Evolutionary conservation across 2,797 vertebrate species (phyloP), one percentile per base, ranked within the genome.

Genomic region (Phrynocephalus forsythii): DNA sequence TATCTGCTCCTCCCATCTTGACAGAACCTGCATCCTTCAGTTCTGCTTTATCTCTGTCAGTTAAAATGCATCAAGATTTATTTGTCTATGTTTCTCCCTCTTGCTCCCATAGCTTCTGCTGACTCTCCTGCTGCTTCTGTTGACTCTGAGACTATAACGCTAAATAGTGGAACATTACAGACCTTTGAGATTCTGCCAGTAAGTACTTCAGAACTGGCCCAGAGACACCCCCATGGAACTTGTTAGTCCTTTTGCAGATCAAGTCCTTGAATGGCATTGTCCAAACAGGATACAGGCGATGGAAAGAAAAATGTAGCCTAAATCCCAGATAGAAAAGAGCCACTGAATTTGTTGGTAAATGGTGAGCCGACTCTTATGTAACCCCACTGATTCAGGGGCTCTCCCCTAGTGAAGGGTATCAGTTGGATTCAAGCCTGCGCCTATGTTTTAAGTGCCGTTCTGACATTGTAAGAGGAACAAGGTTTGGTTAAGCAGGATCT

Each of bases 181-280:
- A 97, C 98, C n/a, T 99, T 99, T 92, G 99, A 99, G 95, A 99
- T 99, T 93, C 96, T 99, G 89, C 98, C 99, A 73, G 99, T 99
- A 95, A 98, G 98, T 96, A 92, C 89, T 18, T 78, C 66, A 88
- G 63, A 92, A 73, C 82, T 83, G 81, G 0, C 76, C n/a, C 56
- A 86, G 48, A 56, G 30, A 10, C 10, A 38, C 86, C 63, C 66
- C 69, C 8, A 75, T 44, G 24, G 4, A 60, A 81, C 15, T 44
- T 9, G 28, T 26, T 75, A 72, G 18, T 28, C 1, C 86, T 81
- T 82, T 69, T 18, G 30, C 33, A 48, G 3, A 52, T 91, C 10
- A 82, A 63, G 28, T 3, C 20, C 28, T 82, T 82, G 48, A 52
- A 48, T 5, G 1, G n/a, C 28, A 33, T 8, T 7, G 52, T 83